Percentiles rank a stretch among this genome's conserved stretches.
Conservation (phyloP, 2,888 invertebrate species). For the Orthosia incerta region DNA sequence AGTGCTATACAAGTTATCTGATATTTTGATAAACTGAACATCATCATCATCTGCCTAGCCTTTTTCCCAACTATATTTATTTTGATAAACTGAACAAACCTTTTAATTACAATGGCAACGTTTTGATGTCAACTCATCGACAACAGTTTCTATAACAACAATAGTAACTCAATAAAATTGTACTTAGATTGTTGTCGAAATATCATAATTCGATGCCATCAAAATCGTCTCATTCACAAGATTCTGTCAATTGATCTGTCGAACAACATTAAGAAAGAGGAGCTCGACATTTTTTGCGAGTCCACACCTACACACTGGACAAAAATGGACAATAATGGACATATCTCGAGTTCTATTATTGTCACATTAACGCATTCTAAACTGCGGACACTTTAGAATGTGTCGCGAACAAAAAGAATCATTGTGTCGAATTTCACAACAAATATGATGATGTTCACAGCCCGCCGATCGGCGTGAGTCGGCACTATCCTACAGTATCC, state of each 20-base stretch:
- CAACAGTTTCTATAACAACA: conserved; percentile 9
- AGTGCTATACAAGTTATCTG: background rate
- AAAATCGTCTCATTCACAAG: conserved; percentile 53
- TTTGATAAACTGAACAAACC: conserved; percentile 19
- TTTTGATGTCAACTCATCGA: conserved; percentile 16
- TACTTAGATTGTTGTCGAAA: conserved; percentile 27
- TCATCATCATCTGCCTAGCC: too few relatives aligned
- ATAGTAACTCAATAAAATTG: conserved; percentile 35
- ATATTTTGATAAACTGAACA: conserved; percentile 30
- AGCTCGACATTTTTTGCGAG: conserved; percentile 36
- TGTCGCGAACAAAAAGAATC: conserved; percentile 59
- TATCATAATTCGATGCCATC: conserved; percentile 34
- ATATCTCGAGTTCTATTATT: conserved; percentile 56
- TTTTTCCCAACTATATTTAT: too few relatives aligned
- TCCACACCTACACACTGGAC: conserved; percentile 10
- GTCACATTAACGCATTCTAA: conserved; percentile 36
- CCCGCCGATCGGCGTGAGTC: conserved; percentile 66
- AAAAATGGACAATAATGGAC: conserved; percentile 54
- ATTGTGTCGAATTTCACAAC: conserved; percentile 74
- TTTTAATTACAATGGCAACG: conserved; percentile 15
- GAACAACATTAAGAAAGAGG: conserved; percentile 32
- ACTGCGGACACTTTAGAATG: conserved; percentile 44
- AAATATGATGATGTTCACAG: conserved; percentile 62
- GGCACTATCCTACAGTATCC: conserved; percentile 58
- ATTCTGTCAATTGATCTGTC: conserved; percentile 38